Evolutionary conservation across 2,888 invertebrate genomes (phyloP).

Genomic region (Papilio elwesi): DNA sequence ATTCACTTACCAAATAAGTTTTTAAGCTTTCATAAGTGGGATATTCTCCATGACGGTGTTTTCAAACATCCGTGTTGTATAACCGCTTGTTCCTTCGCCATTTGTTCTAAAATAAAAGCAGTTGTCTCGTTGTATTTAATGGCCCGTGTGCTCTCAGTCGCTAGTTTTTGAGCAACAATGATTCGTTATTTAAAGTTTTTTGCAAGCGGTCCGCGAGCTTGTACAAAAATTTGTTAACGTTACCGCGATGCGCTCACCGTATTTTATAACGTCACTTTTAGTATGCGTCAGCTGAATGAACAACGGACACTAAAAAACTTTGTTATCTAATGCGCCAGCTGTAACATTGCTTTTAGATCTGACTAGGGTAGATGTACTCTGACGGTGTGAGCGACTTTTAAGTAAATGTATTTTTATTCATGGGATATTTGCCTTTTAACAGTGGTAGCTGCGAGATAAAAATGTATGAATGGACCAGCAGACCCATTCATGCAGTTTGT

Average conservation of each 20-base stretch:
- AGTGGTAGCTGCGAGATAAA: background rate
- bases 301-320: background rate
- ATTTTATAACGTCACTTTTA: slow-evolving; percentile 33
- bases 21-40: too few species aligned
- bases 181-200: slow-evolving; percentile 74
- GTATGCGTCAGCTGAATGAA: slow-evolving; percentile 1
- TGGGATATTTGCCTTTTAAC: background rate
- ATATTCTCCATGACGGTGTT: too few species aligned
- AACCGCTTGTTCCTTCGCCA: too few species aligned
- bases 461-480: background rate
- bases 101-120: too few species aligned
- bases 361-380: background rate
- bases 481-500: background rate
- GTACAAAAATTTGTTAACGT: slow-evolving; percentile 53
- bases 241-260: slow-evolving; percentile 29
- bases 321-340: slow-evolving; percentile 9
- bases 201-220: slow-evolving; percentile 62
- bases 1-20: too few species aligned
- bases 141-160: slow-evolving; percentile 58
- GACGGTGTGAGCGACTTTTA: background rate
- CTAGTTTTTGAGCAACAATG: slow-evolving; percentile 58
- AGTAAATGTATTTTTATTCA: background rate
- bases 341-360: background rate
- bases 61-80: too few species aligned
- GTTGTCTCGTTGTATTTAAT: slow-evolving; percentile 44